phyloP scores from a whole-genome alignment of 2,888 invertebrate genomes.

The Eristalis tenax region DNA sequence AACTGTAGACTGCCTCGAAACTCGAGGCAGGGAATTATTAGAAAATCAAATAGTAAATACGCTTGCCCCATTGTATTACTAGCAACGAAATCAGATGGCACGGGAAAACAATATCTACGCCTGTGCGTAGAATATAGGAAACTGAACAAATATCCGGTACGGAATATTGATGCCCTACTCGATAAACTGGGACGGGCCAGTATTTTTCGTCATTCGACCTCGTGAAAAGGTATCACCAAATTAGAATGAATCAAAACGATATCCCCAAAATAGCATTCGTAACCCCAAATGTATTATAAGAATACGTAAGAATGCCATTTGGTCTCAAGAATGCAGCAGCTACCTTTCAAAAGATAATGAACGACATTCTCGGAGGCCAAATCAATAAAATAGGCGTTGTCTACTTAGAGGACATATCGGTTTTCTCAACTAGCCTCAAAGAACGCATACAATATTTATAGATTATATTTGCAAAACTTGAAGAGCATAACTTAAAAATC shows the following conservation, averaged over 20 bases:
- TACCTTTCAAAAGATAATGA: background rate
- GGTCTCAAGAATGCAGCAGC: constrained; percentile 6
- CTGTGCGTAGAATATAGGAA: constrained; percentile 14
- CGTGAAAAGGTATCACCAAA: background rate
- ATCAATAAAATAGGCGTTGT: background rate
- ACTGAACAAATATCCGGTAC: constrained; percentile 4
- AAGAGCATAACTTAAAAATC: background rate
- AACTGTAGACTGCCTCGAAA: too few species aligned
- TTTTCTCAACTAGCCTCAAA: background rate
- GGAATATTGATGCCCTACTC: background rate
- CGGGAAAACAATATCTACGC: constrained; percentile 7
- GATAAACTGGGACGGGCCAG: too few species aligned
- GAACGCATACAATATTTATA: background rate
- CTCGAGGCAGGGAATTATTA: too few species aligned
- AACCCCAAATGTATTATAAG: background rate
- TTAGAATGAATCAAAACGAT: too few species aligned
- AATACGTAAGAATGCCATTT: background rate
- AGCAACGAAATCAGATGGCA: background rate
- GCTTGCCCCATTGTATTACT: background rate
- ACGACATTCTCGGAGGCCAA: background rate
- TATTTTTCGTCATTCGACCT: background rate
- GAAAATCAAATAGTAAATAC: constrained; percentile 6
- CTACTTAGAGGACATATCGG: background rate
- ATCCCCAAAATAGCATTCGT: background rate
- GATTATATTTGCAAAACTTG: background rate